Evolutionary conservation across 2,888 invertebrate genomes (phyloP).

Genomic region (Argynnis bischoffii): DNA sequence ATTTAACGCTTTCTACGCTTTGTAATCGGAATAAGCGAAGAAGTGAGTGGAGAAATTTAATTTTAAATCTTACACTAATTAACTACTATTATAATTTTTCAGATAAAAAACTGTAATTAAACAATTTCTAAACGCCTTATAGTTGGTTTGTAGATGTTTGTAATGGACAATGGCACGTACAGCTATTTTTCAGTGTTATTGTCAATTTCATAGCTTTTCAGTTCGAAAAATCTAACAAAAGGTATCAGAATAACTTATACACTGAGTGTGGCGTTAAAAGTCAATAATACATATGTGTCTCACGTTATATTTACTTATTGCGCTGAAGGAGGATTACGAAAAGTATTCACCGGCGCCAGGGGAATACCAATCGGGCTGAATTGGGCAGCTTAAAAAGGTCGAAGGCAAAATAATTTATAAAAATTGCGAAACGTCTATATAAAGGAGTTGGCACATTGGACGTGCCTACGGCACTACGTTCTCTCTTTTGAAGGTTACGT

Average conservation of each 20-base stretch:
- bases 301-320: slow-evolving; percentile 58
- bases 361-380: slow-evolving; percentile 79
- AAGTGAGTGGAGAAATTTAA: slow-evolving; percentile 75
- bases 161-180: too few relatives aligned
- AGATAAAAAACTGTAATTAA: slow-evolving; percentile 42
- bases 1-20: slow-evolving; percentile 71
- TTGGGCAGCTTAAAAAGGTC: slow-evolving; percentile 78
- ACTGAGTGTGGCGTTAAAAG: not conserved
- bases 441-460: slow-evolving; percentile 78
- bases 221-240: not conserved
- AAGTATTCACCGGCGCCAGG: slow-evolving; percentile 65
- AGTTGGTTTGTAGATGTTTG: too few relatives aligned
- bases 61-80: too few relatives aligned
- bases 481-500: slow-evolving; percentile 79
- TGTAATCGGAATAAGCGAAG: slow-evolving; percentile 70
- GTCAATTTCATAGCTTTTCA: too few relatives aligned
- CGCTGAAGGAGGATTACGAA: slow-evolving; percentile 72
- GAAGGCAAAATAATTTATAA: slow-evolving; percentile 78
- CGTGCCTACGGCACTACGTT: slow-evolving; percentile 76
- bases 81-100: too few relatives aligned
- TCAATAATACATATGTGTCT: slow-evolving; percentile 49
- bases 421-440: slow-evolving; percentile 75
- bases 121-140: too few relatives aligned
- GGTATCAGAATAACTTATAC: not conserved
- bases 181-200: too few relatives aligned